Conservation (phyloP, 2,888 invertebrate genomes). For the Eupithecia tripunctaria region DNA sequence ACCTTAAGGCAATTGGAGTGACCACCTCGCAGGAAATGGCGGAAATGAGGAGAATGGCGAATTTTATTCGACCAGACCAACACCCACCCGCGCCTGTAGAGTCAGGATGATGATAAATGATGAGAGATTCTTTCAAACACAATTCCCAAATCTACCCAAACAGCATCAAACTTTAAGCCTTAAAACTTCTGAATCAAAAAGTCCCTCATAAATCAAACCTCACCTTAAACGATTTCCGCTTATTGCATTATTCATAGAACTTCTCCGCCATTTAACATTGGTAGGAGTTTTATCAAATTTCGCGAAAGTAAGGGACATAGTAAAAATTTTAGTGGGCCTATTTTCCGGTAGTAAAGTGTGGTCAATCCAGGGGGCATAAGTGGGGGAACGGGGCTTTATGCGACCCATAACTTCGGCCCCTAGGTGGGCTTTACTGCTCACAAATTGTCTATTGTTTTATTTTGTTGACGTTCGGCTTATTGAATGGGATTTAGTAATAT, state of each 20-base stretch:
- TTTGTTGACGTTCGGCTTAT: conserved; percentile 26
- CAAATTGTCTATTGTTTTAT: conserved; percentile 56
- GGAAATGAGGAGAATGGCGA: no score
- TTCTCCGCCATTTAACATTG: conserved; percentile 55
- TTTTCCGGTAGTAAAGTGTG: conserved; percentile 68
- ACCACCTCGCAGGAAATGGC: no score
- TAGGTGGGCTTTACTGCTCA: conserved; percentile 49
- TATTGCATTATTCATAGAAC: conserved; percentile 60
- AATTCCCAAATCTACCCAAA: not conserved
- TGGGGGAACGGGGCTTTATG: conserved; percentile 59
- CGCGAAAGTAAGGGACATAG: conserved; percentile 50
- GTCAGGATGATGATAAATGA: no score
- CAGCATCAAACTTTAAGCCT: not conserved
- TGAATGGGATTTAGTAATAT: conserved; percentile 8
- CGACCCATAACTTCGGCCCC: conserved; percentile 58
- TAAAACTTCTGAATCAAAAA: conserved; percentile 18
- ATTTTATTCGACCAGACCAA: no score
- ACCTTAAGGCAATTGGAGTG: no score
- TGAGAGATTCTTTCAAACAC: not conserved
- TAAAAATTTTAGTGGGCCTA: conserved; percentile 67
- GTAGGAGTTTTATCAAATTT: conserved; percentile 55
- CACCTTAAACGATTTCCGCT: conserved; percentile 41
- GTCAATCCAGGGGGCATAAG: conserved; percentile 64
- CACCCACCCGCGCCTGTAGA: no score
- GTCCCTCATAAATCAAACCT: conserved; percentile 36